Percentiles rank a stretch among this genome's conserved stretches.
phyloP scores from a whole-genome alignment of 2,888 invertebrate genomes.

The Barypeithes pellucidus region DNA sequence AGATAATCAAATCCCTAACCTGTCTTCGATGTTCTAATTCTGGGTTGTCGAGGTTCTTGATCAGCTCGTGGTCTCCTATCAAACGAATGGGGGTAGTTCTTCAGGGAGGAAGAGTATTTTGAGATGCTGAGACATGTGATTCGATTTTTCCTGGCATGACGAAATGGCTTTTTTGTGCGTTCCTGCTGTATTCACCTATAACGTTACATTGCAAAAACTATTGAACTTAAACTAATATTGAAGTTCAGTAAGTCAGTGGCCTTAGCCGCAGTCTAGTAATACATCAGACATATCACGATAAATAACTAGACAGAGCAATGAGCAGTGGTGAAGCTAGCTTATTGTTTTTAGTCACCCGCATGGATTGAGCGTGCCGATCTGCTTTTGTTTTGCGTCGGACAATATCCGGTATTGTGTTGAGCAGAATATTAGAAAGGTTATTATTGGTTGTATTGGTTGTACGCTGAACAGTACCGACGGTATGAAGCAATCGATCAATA shows the following conservation, averaged over 20 bases:
- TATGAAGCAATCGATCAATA: constrained; percentile 13
- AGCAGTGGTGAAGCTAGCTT: constrained; percentile 24
- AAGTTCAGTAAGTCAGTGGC: constrained; percentile 29
- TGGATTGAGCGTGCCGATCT: constrained; percentile 36
- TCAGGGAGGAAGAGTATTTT: too few relatives aligned
- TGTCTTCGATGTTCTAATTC: too few relatives aligned
- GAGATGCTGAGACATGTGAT: too few relatives aligned
- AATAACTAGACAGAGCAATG: constrained; percentile 25
- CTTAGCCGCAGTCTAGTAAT: constrained; percentile 17
- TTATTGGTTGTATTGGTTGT: too few relatives aligned
- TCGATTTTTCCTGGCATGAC: too few relatives aligned
- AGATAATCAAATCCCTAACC: too few relatives aligned
- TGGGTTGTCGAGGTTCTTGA: too few relatives aligned
- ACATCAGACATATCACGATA: constrained; percentile 26
- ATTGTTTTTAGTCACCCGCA: constrained; percentile 34
- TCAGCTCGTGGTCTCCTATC: too few relatives aligned
- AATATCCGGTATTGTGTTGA: constrained; percentile 35
- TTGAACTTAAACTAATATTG: background rate
- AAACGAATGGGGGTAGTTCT: too few relatives aligned
- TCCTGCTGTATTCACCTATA: background rate
- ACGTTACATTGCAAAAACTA: constrained; percentile 25
- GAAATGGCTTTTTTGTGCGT: too few relatives aligned
- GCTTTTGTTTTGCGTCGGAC: constrained; percentile 27
- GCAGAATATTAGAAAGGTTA: constrained; percentile 34
- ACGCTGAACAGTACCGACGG: constrained; percentile 1